Evolutionary conservation across 2,888 invertebrate species (phyloP), one percentile per base, ranked within the genome.

Genomic region (Trichacis sp.): DNA sequence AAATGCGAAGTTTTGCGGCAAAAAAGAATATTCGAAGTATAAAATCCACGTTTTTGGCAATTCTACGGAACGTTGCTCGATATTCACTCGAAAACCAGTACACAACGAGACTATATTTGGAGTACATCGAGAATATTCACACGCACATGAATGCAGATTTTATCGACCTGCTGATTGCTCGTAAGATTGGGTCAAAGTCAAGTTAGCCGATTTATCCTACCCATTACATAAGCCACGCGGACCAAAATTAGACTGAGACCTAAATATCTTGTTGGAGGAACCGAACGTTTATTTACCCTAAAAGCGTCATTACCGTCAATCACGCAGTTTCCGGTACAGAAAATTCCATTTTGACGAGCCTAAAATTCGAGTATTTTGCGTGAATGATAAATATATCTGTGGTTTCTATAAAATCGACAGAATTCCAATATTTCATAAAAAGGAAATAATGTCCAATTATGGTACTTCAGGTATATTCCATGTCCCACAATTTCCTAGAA

Each of bases 41-140:
- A n/a, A n/a, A n/a, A n/a, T n/a, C n/a, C n/a, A n/a, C 47, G 49
- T 55, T 54, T 50, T 9, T 29, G 46, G 30, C 48, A 47, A 58
- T 3, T 2, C 9, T 33, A 9, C n/a, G n/a, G 9, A n/a, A 2
- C 8, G 8, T 33, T 5, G n/a, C 2, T 33, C 33, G n/a, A 33
- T 33, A 33, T 33, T 33, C 9, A 33, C 8, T 33, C 11, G 33
- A 33, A n/a, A 33, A 33, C 33, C n/a, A 9, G n/a, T 33, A n/a
- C n/a, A 9, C 8, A 24, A 24, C 8, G 8, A 11, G n/a, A 33
- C 11, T n/a, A 11, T n/a, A 33, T 33, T 11, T n/a, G 11, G 33
- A 33, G n/a, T 33, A 2, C 8, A n/a, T 6, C 33, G n/a, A 33
- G 2, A 5, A 33, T 33, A 11, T 33, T 11, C n/a, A 33, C 33